Evolutionary conservation across 2,113 vertebrate species (phyloP).

Genomic region (Trachemys scripta): DNA sequence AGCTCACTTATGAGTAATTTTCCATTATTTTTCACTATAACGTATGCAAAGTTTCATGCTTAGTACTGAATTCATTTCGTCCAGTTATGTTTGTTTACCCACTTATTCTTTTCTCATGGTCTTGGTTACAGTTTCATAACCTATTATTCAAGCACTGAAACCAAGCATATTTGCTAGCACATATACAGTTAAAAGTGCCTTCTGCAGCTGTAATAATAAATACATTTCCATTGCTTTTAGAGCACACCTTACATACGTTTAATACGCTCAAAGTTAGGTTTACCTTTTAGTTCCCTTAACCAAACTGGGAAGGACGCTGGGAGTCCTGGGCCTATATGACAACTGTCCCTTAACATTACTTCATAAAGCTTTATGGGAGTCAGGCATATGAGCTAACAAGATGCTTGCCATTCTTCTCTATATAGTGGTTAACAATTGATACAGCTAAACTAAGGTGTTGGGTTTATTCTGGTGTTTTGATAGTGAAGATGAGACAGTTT

Average conservation of each 20-base stretch:
- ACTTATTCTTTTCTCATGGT: not conserved
- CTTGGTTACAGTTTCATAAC: not conserved
- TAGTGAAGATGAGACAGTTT: not conserved
- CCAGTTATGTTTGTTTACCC: not conserved
- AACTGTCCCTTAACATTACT: not conserved
- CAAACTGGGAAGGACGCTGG: not conserved
- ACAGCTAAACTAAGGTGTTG: not conserved
- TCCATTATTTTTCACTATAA: not conserved
- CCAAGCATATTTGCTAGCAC: not conserved
- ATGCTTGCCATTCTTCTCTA: not conserved
- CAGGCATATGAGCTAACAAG: not conserved
- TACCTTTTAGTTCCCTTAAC: not conserved
- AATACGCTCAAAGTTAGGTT: not conserved
- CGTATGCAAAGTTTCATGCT: not conserved
- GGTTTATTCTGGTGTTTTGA: not conserved
- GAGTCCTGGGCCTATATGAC: not conserved
- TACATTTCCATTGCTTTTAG: not conserved
- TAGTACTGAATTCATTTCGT: not conserved
- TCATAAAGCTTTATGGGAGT: not conserved
- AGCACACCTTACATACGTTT: not conserved
- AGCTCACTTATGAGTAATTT: not conserved
- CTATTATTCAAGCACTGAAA: not conserved
- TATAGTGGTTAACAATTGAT: not conserved
- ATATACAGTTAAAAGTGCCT: not conserved
- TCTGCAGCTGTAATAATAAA: not conserved